A percentile compares a stretch with the other conserved stretches of the same genome.
Evolutionary conservation across 2,113 vertebrate species (phyloP).

Genomic region (Indicator maculatus): DNA sequence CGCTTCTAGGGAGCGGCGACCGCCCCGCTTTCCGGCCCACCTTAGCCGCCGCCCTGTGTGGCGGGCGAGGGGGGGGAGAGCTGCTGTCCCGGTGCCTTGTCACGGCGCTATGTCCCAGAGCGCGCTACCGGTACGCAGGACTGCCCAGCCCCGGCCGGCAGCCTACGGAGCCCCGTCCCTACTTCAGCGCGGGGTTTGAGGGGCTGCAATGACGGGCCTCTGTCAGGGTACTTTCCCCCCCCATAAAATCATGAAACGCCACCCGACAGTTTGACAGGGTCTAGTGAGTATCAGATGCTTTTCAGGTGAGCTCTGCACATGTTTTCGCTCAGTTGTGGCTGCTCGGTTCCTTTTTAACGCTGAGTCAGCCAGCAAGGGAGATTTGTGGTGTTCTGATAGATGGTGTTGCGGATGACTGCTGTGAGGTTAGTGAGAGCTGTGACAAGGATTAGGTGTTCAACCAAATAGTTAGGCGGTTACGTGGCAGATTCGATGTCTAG

Average conservation of each 20-base stretch:
- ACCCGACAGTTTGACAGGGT: rapidly evolving
- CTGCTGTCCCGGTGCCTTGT: not conserved
- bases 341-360: rapidly evolving
- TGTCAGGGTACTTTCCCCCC: rapidly evolving
- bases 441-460: not conserved
- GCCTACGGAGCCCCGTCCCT: no score
- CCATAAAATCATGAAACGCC: rapidly evolving
- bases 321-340: not conserved
- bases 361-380: not conserved
- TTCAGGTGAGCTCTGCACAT: not conserved
- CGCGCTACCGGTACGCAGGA: no score
- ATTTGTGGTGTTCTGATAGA: not conserved
- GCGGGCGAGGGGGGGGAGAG: not conserved
- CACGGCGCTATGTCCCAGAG: no score
- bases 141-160: no score
- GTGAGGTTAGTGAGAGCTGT: not conserved
- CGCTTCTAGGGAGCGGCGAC: not conserved
- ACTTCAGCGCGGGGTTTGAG: not conserved
- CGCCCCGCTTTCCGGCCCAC: not conserved
- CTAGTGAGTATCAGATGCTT: rapidly evolving
- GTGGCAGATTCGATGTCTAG: not conserved
- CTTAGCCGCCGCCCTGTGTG: no score
- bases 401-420: not conserved
- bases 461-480: not conserved
- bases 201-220: rapidly evolving